Conservation (phyloP, 2,888 invertebrate species). For the Drosophila kanekoi region DNA sequence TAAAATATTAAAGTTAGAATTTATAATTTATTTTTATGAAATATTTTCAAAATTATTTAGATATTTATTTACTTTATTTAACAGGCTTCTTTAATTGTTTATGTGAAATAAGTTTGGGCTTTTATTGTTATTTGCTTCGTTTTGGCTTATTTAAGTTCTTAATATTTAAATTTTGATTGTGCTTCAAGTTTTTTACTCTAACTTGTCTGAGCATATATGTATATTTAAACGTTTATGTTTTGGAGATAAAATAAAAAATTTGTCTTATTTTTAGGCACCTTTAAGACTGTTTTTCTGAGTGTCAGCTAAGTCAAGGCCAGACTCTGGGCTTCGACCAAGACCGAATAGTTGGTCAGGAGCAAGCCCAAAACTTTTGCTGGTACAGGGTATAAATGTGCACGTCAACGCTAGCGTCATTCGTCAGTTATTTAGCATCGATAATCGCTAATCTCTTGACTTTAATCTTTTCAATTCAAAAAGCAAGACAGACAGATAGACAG, state of each 20-base stretch:
- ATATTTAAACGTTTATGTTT: too few species aligned
- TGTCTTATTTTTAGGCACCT: too few species aligned
- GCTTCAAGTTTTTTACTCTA: too few species aligned
- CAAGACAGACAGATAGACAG: neutral
- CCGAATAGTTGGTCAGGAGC: neutral
- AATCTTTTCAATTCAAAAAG: constrained; percentile 12
- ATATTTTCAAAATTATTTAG: neutral
- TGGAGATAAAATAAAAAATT: too few species aligned
- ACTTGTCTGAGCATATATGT: too few species aligned
- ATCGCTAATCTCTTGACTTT: constrained; percentile 19
- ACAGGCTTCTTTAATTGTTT: neutral
- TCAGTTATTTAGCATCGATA: constrained; percentile 29
- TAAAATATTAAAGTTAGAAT: neutral
- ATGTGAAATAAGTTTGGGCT: too few species aligned
- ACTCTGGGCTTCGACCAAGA: neutral
- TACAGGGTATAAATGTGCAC: constrained; percentile 27
- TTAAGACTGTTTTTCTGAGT: too few species aligned
- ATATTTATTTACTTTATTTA: too few species aligned
- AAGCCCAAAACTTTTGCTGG: neutral
- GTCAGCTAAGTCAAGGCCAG: too few species aligned
- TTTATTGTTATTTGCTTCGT: too few species aligned
- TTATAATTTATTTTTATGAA: neutral
- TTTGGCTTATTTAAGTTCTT: too few species aligned
- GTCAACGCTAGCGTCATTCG: constrained; percentile 19
- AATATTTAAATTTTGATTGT: too few species aligned